Base-by-base conservation (phyloP, 2,113 vertebrate genomes). In the Murina feae region DNA sequence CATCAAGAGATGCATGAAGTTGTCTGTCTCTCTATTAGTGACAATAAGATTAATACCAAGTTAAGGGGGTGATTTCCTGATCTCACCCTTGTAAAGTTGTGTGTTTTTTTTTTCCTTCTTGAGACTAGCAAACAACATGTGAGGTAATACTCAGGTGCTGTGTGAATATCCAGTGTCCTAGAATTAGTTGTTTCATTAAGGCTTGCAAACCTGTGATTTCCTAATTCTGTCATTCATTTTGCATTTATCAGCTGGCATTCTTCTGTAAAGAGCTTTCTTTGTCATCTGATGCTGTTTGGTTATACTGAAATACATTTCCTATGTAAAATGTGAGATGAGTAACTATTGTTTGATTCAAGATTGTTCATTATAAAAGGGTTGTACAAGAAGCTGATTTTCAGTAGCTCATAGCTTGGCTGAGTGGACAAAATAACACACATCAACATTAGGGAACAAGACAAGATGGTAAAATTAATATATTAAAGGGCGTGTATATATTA, bases 201-300 rank as follows among this genome's bases (percentile, higher is more conserved):
- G 60, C 63, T 95, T 85, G 3, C 20, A 94, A 91, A 94, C n/a
- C 78, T 86, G n/a, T 81, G 75, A 86, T 79, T 93, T 96, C 90
- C 91, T 81, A 78, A 51, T 94, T 95, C 60, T 90, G n/a, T 85
- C 32, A 90, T 65, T 95, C 66, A 30, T 92, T 51, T 39, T 93
- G 37, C 39, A 53, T 78, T 86, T 82, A 78, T 78, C 96, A 88
- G 42, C 21, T 95, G 74, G 3, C 49, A 83, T 86, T 92, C 58
- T 86, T 89, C 79, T 94, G 21, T 90, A 85, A 85, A 82, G 44
- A 90, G 10, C 30, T 88, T 30, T 71, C 28, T 53, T 93, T 37
- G 42, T 94, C 63, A 90, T 53, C 68, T 66, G 6, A 42, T 47
- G 25, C 66, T 84, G 23, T 82, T 94, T 94, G 78, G 20, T 92